Conservation (phyloP, 2,113 vertebrate genomes). For the Microcebus jonahi region DNA sequence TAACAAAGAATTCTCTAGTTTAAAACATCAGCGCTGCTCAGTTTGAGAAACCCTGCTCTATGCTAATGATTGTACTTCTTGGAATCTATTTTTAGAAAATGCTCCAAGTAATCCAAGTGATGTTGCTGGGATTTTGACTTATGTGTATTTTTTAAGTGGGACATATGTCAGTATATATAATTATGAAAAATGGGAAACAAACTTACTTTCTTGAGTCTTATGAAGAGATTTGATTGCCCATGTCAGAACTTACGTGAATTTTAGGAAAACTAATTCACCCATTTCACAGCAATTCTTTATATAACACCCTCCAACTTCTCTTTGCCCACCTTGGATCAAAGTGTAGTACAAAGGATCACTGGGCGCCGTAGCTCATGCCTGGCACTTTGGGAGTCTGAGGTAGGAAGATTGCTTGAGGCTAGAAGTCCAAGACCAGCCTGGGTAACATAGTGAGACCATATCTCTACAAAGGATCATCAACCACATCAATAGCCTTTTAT, state of each 20-base stretch:
- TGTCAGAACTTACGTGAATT: constrained; percentile 10
- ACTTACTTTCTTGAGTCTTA: constrained; percentile 5
- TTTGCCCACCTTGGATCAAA: neutral
- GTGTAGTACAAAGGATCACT: neutral
- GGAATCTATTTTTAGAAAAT: constrained; percentile 7
- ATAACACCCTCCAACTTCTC: neutral
- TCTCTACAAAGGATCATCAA: neutral
- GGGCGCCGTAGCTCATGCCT: accelerated
- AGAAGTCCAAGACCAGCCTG: too few species aligned
- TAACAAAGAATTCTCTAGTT: neutral
- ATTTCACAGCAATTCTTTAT: constrained; percentile 12
- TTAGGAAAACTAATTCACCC: neutral
- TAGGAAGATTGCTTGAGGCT: too few species aligned
- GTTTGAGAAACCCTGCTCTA: neutral
- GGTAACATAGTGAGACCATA: too few species aligned
- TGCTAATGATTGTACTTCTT: neutral
- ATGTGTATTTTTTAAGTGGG: constrained; percentile 1
- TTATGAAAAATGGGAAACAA: neutral
- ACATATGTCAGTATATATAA: neutral
- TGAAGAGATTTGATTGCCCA: constrained; percentile 27
- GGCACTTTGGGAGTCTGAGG: too few species aligned
- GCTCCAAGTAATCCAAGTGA: neutral
- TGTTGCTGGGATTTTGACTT: neutral
- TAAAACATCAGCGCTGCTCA: neutral
- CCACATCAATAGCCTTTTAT: neutral